These are phyloP conservation scores for Puntigrus tetrazona DNA, from an alignment of 2,113 vertebrate genomes.

Conservation along the genomic window DNA sequence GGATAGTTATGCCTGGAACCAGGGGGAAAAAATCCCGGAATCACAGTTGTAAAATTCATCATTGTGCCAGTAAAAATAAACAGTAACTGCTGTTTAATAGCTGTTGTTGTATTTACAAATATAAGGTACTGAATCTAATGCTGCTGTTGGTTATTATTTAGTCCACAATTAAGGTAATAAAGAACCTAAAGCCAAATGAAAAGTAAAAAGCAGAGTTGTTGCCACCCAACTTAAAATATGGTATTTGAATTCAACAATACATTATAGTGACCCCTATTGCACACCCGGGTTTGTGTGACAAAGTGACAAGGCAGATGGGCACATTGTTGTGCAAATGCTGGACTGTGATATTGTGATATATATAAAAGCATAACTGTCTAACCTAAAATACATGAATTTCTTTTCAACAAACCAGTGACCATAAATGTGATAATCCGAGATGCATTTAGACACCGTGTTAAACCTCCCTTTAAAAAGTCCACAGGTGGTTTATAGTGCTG, in stretches of 20 bases:
- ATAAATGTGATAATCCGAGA: constrained; percentile 61
- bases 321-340: constrained; percentile 42
- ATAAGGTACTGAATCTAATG: not conserved
- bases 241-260: not conserved
- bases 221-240: not conserved
- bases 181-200: not conserved
- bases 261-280: not conserved
- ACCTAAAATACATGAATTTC: constrained; percentile 69
- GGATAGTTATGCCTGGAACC: not conserved
- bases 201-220: not conserved
- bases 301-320: constrained; percentile 38
- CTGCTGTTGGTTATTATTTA: not conserved
- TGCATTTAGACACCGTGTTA: constrained; percentile 69
- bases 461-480: constrained; percentile 76
- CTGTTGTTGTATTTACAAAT: not conserved
- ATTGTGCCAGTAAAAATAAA: not conserved
- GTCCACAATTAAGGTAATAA: not conserved
- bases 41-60: not conserved
- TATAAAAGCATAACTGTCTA: constrained; percentile 24
- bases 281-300: not conserved
- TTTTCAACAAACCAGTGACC: constrained; percentile 67
- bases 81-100: not conserved
- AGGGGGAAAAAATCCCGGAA: not conserved
- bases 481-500: constrained; percentile 68
- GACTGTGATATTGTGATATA: constrained; percentile 19